Evolutionary conservation across 1,140 invertebrate species (phyloP), one percentile per base, ranked within the genome.

Genomic region (Acyrthosiphon pisum): DNA sequence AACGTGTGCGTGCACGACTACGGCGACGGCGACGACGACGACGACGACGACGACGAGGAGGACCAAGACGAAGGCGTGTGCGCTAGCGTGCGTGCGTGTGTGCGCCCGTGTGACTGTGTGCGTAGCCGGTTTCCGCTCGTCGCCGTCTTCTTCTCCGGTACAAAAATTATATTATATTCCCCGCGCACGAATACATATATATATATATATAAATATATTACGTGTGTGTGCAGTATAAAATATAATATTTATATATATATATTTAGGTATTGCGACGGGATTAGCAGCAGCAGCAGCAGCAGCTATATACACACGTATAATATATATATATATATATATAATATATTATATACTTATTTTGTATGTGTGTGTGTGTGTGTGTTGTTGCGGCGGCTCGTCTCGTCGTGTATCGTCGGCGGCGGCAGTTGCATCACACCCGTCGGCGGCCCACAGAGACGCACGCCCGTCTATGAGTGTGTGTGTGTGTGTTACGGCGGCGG

Each of bases 401-500:
- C 76, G 35, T 83, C 35, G 83, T 84, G 41, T 41, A 83, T 84
- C 23, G 41, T 86, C 11, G 9, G 8, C n/a, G 48, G 46, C 86
- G n/a, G 86, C 46, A 35, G 86, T 88, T 53, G 87, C 48, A 89
- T 89, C 87, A 53, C 87, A 53, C 87, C 87, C 87, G 87, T 89
- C 60, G 87, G 87, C 87, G 87, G 48, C n/a, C 9, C 87, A 35
- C 46, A 53, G 6, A 53, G 46, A 50, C 46, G n/a, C 37, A 86
- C 26, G 22, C 23, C 41, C 23, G 83, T 44, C 81, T 26, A n/a
- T 37, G 26, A 2, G 44, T 48, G 14, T 22, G 26, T n/a, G 30
- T 9, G 86, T 35, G 18, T 22, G 46, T 9, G 46, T 9, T n/a
- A n/a, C 14, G 11, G 26, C 46, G 86, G 86, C 87, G 87, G 87